phyloP scores from a whole-genome alignment of 2,113 vertebrate species.

The Shinisaurus crocodilurus region DNA sequence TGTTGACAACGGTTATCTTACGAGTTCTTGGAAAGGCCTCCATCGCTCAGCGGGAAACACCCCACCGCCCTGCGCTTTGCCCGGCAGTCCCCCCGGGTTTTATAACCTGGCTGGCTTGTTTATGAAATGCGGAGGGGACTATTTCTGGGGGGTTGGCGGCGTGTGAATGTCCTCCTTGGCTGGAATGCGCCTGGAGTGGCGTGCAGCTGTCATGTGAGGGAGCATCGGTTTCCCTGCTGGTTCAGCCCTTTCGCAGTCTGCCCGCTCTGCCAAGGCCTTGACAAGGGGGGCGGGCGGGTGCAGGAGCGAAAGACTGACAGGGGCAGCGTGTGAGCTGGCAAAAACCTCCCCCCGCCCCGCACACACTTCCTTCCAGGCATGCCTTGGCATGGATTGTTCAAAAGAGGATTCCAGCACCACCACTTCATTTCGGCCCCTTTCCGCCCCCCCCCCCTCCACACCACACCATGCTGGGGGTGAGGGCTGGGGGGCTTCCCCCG shows the following conservation, averaged over 20 bases:
- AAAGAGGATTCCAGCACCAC: too few relatives aligned
- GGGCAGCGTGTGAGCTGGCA: background rate
- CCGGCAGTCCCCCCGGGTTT: background rate
- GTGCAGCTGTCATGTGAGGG: constrained; percentile 63
- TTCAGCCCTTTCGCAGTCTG: constrained; percentile 66
- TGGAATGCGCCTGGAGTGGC: constrained; percentile 54
- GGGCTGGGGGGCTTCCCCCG: background rate
- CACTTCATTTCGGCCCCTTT: background rate
- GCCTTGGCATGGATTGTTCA: background rate
- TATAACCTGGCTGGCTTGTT: background rate
- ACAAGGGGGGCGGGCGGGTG: too few relatives aligned
- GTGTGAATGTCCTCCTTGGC: constrained; percentile 28
- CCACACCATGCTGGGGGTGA: background rate
- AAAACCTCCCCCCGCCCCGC: too few relatives aligned
- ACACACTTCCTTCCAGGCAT: background rate
- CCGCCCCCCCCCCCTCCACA: too few relatives aligned
- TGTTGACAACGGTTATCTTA: background rate
- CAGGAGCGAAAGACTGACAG: background rate
- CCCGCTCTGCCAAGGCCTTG: background rate
- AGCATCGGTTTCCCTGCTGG: constrained; percentile 46
- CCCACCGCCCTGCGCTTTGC: background rate
- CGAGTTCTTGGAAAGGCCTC: background rate
- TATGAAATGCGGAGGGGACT: constrained; percentile 13
- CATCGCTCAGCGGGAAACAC: background rate
- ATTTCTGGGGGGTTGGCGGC: constrained; percentile 37